A percentile compares a stretch with the other conserved stretches of the same genome.
phyloP scores from a whole-genome alignment of 2,113 vertebrate genomes.

The Etia nguti region DNA sequence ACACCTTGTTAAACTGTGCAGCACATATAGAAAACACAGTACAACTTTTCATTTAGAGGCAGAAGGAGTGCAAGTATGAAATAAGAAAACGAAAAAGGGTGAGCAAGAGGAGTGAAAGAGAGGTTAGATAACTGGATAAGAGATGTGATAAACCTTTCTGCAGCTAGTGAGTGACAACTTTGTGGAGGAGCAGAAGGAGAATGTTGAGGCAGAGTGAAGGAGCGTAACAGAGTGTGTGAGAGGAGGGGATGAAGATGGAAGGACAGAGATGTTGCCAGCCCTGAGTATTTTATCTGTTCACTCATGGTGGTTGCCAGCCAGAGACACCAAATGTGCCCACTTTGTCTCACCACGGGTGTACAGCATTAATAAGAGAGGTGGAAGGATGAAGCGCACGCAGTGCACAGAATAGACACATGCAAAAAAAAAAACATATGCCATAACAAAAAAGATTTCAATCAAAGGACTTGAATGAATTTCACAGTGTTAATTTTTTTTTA shows the following conservation, averaged over 20 bases:
- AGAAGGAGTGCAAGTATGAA: not conserved
- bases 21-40: slow-evolving; percentile 25
- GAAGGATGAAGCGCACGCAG: not conserved
- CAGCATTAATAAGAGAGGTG: slow-evolving; percentile 77
- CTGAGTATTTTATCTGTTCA: slow-evolving; percentile 38
- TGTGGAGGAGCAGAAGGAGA: not conserved
- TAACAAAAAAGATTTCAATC: not conserved
- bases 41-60: slow-evolving; percentile 19
- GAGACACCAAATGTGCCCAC: slow-evolving; percentile 62
- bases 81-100: not conserved
- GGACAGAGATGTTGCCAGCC: slow-evolving; percentile 31
- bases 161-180: slow-evolving; percentile 23
- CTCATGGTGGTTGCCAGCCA: slow-evolving; percentile 28
- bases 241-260: slow-evolving; percentile 59
- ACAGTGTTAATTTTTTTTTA: not conserved
- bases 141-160: slow-evolving; percentile 25
- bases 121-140: slow-evolving; percentile 18
- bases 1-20: slow-evolving; percentile 34
- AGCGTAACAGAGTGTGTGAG: slow-evolving; percentile 44
- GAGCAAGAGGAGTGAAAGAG: not conserved
- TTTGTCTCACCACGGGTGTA: slow-evolving; percentile 87
- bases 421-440: not conserved
- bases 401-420: not conserved
- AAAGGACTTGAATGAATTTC: not conserved
- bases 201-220: slow-evolving; percentile 29